Conservation (phyloP, 2,113 vertebrate genomes). For the Lepisosteus oculatus region DNA sequence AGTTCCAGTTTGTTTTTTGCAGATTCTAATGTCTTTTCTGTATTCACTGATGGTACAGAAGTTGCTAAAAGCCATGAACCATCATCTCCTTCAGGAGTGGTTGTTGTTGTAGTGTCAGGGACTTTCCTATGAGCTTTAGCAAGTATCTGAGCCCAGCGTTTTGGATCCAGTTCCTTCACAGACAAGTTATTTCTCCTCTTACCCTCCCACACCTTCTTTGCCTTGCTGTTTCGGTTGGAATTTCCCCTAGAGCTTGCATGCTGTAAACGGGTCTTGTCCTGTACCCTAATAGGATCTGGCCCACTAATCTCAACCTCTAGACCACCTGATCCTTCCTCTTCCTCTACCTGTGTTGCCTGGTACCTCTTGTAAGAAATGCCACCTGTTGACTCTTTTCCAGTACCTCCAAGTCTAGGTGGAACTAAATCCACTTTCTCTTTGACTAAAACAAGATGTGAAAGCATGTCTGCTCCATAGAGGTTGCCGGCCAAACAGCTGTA, state of each 20-base stretch:
- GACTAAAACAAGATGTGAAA: slow-evolving; percentile 61
- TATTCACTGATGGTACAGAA: not conserved
- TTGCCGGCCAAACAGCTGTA: slow-evolving; percentile 70
- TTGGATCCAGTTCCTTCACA: slow-evolving; percentile 63
- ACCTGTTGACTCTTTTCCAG: slow-evolving; percentile 14
- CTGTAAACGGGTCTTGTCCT: slow-evolving; percentile 37
- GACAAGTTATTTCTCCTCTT: slow-evolving; percentile 60
- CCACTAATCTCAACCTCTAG: slow-evolving; percentile 54
- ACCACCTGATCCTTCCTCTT: slow-evolving; percentile 60
- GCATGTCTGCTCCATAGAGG: slow-evolving; percentile 66
- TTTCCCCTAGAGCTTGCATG: slow-evolving; percentile 34
- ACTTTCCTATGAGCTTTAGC: slow-evolving; percentile 58
- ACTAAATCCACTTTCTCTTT: slow-evolving; percentile 33
- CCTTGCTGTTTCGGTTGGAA: slow-evolving; percentile 34
- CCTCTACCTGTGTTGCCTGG: slow-evolving; percentile 23
- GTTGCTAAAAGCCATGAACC: not conserved
- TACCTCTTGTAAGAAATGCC: not conserved
- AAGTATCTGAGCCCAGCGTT: slow-evolving; percentile 59
- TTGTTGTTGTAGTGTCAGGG: slow-evolving; percentile 10
- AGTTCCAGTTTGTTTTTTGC: slow-evolving; percentile 8
- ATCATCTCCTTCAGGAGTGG: not conserved
- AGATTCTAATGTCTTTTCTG: not conserved
- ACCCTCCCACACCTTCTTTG: slow-evolving; percentile 44
- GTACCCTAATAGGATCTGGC: slow-evolving; percentile 43
- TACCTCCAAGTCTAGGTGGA: slow-evolving; percentile 27